These are phyloP conservation scores for Piaya cayana DNA, from an alignment of 2,113 vertebrate species.

Conservation along the genomic window DNA sequence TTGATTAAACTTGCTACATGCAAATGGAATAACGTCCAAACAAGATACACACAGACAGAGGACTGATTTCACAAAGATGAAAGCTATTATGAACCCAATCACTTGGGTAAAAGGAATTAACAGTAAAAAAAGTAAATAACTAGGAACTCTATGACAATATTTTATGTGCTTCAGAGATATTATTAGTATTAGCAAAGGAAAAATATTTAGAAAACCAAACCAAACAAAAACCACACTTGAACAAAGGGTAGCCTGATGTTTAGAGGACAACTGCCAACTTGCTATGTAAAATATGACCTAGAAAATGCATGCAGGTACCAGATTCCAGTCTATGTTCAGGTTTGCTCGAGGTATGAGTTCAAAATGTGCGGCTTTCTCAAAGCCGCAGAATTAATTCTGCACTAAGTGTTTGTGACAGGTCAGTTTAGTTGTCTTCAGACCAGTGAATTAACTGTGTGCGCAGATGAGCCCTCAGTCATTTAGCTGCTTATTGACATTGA, in stretches of 20 bases:
- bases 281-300: neutral
- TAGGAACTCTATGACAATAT: neutral
- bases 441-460: neutral
- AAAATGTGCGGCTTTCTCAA: neutral
- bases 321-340: neutral
- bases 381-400: neutral
- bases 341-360: neutral
- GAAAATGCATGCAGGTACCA: neutral
- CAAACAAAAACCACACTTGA: neutral
- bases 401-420: neutral
- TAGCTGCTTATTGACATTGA: slow-evolving; percentile 64
- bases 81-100: neutral
- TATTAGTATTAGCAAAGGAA: neutral
- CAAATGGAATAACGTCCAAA: neutral
- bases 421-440: neutral
- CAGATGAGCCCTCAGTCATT: slow-evolving; percentile 29
- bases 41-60: neutral
- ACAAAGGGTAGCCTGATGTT: neutral
- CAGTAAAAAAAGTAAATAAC: neutral
- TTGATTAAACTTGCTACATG: neutral
- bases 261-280: neutral
- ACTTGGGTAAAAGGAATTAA: neutral
- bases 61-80: neutral
- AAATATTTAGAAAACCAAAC: neutral
- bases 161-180: neutral